Percentiles rank a stretch among this genome's conserved stretches.
Conservation (phyloP, 2,888 invertebrate species). For the Amblyjoppa proteus region DNA sequence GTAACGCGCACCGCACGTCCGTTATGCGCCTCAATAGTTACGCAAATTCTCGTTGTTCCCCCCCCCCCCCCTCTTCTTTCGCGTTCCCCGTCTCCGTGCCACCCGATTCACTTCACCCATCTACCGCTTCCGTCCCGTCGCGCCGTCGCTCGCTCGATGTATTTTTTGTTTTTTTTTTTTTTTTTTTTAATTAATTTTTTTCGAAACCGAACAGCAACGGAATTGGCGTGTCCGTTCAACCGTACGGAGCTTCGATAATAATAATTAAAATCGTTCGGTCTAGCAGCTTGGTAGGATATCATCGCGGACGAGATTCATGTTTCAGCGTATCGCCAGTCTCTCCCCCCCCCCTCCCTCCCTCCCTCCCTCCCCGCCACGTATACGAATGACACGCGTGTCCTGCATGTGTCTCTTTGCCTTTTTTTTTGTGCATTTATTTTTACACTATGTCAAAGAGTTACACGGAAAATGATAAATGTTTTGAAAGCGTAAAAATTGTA, state of each 20-base stretch:
- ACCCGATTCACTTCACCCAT: constrained; percentile 25
- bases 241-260: constrained; percentile 69
- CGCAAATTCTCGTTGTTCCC: constrained; percentile 42
- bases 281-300: constrained; percentile 67
- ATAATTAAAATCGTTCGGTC: constrained; percentile 79
- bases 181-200: constrained; percentile 32
- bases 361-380: too few relatives aligned
- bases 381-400: constrained; percentile 30
- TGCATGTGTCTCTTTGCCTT: constrained; percentile 19
- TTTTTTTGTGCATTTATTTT: constrained; percentile 45
- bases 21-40: constrained; percentile 54
- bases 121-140: constrained; percentile 9
- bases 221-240: constrained; percentile 65
- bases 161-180: constrained; percentile 42
- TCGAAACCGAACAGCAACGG: constrained; percentile 41
- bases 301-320: constrained; percentile 51
- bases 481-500: constrained; percentile 57
- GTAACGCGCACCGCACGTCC: constrained; percentile 34
- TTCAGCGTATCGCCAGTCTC: constrained; percentile 20
- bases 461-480: constrained; percentile 54
- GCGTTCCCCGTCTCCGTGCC: constrained; percentile 13
- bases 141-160: constrained; percentile 35
- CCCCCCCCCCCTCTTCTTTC: constrained; percentile 34
- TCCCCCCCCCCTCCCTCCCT: not conserved
- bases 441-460: constrained; percentile 48